Evolutionary conservation across 2,797 vertebrate species (phyloP), one percentile per base, ranked within the genome.

Genomic region (Sternarchorhynchus goeldii): DNA sequence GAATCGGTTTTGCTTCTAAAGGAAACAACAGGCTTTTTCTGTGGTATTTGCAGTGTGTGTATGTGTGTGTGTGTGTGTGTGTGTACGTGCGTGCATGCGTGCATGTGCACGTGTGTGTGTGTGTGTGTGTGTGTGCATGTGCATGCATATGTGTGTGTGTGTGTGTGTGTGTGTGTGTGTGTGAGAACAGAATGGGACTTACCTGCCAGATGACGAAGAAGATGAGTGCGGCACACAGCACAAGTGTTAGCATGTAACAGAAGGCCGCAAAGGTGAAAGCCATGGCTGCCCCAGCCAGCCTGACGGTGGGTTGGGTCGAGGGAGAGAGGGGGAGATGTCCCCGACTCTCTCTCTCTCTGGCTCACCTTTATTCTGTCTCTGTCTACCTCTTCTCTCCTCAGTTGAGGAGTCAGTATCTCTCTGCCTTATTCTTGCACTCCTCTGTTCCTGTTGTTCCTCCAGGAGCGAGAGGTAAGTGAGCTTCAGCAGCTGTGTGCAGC

Each of bases 201-300:
- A 94, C 93, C 90, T 91, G 93, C 90, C 93, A 97, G 89, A 97
- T 97, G 90, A 97, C 92, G 87, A 96, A 94, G 94, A 96, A 95
- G 95, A 97, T 92, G 93, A 97, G 92, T 55, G 95, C 91, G 64
- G 95, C 93, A 86, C 95, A 90, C 91, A 97, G 89, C 71, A 94
- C 93, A 82, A 94, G 86, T 77, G 93, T 94, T 79, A 94, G 92
- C 93, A 94, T 94, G 91, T 94, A 94, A 91, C 93, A 94, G 89
- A 94, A 94, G 90, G 93, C 93, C 88, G 93, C 93, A 77, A 94
- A 94, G 90, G 93, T 94, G 92, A 94, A 94, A 60, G 93, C 93
- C 93, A 93, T 93, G 84, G 91, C 92, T 62, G 89, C 80, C 84
- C 92, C 93, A 75, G 95, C 93, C 95, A 95, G 90, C 91, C 90